Evolutionary conservation across 2,797 vertebrate genomes (phyloP).

Genomic region (Chelon auratus): DNA sequence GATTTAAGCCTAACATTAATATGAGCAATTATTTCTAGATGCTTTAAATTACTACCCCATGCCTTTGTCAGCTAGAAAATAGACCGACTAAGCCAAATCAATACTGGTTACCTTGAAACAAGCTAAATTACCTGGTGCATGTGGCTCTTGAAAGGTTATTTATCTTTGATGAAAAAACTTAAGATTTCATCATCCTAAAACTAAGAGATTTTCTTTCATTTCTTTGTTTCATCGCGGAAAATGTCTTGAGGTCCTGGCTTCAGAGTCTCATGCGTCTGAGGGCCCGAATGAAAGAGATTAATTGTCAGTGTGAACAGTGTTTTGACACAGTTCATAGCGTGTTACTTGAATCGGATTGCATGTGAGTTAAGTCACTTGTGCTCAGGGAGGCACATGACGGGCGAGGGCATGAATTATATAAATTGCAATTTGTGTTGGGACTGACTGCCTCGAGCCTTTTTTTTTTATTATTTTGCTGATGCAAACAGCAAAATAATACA

Average conservation of each 20-base stretch:
- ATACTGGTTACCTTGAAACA: background rate
- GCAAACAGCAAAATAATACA: too few relatives aligned
- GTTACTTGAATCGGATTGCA: constrained; percentile 47
- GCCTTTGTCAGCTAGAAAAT: background rate
- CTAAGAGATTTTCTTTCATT: background rate
- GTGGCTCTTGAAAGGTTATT: background rate
- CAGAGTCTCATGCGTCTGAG: constrained; percentile 8
- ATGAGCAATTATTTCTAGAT: background rate
- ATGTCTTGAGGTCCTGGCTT: constrained; percentile 4
- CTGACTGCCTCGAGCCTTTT: constrained; percentile 14
- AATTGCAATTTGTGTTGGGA: constrained; percentile 28
- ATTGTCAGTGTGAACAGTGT: constrained; percentile 53
- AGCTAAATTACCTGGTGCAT: background rate
- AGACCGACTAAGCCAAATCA: background rate
- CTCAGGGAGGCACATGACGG: constrained; percentile 65
- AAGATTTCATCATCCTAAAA: background rate
- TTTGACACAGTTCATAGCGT: constrained; percentile 53
- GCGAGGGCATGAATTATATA: constrained; percentile 12
- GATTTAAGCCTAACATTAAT: background rate
- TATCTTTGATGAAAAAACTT: background rate
- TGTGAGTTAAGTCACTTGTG: constrained; percentile 47
- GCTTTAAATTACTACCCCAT: background rate
- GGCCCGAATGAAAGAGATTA: constrained; percentile 41
- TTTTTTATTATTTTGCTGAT: constrained; percentile 16
- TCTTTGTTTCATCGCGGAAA: background rate